Conservation (phyloP, 2,888 invertebrate species). For the Chrysolina americana region DNA sequence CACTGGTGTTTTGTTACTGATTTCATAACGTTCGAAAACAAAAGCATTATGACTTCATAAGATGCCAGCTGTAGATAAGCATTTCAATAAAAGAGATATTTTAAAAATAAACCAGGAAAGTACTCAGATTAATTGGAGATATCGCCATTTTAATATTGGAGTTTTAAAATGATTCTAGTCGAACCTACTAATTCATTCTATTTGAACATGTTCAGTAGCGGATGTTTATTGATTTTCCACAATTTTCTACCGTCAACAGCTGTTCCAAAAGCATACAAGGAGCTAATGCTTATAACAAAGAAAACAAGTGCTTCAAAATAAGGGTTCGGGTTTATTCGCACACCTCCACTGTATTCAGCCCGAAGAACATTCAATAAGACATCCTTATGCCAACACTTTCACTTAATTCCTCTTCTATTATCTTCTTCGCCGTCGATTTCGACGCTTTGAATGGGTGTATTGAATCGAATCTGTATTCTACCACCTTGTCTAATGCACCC, state of each 20-base stretch:
- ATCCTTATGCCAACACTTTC: slow-evolving; percentile 33
- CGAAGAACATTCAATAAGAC: slow-evolving; percentile 23
- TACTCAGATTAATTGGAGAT: too few species aligned
- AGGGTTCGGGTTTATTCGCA: neutral
- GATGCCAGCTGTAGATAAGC: too few species aligned
- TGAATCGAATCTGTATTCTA: slow-evolving; percentile 38
- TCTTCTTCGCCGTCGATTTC: slow-evolving; percentile 27
- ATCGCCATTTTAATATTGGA: too few species aligned
- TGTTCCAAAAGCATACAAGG: neutral
- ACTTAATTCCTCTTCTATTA: slow-evolving; percentile 32
- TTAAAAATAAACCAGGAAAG: too few species aligned
- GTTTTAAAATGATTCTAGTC: too few species aligned
- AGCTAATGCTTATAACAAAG: neutral
- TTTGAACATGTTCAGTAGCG: neutral
- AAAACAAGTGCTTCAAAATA: neutral
- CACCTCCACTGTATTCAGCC: slow-evolving; percentile 15
- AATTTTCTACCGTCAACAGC: neutral
- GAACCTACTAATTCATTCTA: too few species aligned
- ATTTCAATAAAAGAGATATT: too few species aligned
- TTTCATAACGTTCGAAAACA: too few species aligned
- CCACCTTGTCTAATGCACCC: slow-evolving; percentile 37
- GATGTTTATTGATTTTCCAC: neutral
- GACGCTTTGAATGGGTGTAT: slow-evolving; percentile 31
- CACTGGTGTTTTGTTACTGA: too few species aligned
- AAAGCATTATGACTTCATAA: too few species aligned